Evolutionary conservation across 2,888 invertebrate species (phyloP).

Genomic region (Caenorhabditis panamensis): DNA sequence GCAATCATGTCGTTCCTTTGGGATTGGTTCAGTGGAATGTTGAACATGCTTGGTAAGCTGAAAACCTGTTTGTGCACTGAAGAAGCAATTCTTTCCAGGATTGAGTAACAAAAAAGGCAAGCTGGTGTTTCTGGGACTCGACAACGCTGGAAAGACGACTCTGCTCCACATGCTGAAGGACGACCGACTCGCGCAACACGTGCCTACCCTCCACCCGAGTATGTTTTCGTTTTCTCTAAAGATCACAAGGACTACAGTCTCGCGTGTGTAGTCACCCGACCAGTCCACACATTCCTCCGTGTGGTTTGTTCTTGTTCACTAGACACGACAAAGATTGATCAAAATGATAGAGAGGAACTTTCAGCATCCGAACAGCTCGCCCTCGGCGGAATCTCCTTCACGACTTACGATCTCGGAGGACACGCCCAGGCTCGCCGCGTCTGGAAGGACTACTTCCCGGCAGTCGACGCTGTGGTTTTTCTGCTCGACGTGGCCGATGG

Average conservation of each 20-base stretch:
- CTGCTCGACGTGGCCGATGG: slow-evolving; percentile 96
- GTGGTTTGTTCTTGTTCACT: slow-evolving; percentile 13
- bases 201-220: slow-evolving; percentile 99
- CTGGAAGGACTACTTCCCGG: slow-evolving; percentile 99
- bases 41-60: slow-evolving; percentile 82
- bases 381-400: slow-evolving; percentile 99
- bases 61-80: background rate
- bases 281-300: background rate
- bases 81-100: slow-evolving; percentile 85
- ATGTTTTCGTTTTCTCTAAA: slow-evolving; percentile 78
- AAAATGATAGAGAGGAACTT: background rate
- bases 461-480: slow-evolving; percentile 99
- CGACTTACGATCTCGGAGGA: slow-evolving; percentile 99
- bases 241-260: slow-evolving; percentile 1
- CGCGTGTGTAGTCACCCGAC: slow-evolving; percentile 5
- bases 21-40: slow-evolving; percentile 83
- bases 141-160: slow-evolving; percentile 99
- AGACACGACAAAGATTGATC: too few species aligned
- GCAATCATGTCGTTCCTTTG: slow-evolving; percentile 82
- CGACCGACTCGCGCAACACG: slow-evolving; percentile 99
- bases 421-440: slow-evolving; percentile 98
- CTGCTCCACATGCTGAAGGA: slow-evolving; percentile 99
- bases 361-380: slow-evolving; percentile 98
- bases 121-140: slow-evolving; percentile 96
- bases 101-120: slow-evolving; percentile 99